These are phyloP conservation scores for Zaprionus vittiger DNA, from an alignment of 1,140 invertebrate genomes.

Conservation along the genomic window DNA sequence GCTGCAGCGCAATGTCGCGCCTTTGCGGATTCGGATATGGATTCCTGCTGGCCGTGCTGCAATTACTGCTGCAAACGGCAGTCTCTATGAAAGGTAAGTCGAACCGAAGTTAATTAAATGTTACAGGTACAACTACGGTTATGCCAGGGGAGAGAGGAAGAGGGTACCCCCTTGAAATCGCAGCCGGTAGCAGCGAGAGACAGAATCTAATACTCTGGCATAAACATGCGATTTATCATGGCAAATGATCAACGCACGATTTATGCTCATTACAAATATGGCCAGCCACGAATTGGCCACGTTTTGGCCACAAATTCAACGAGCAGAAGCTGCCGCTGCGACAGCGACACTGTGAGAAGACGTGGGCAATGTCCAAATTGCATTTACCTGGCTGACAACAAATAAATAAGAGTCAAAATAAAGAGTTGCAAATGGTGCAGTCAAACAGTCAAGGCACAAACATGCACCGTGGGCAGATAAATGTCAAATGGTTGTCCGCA, in stretches of 20 bases:
- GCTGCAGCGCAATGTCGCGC: constrained; percentile 72
- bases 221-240: constrained; percentile 81
- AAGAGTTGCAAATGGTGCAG: constrained; percentile 80
- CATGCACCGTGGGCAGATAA: constrained; percentile 22
- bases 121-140: constrained; percentile 25
- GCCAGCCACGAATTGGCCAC: constrained; percentile 74
- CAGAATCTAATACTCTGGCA: constrained; percentile 72
- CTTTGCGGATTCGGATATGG: constrained; percentile 60
- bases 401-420: constrained; percentile 83
- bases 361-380: constrained; percentile 71
- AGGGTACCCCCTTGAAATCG: constrained; percentile 6
- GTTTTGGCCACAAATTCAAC: constrained; percentile 13
- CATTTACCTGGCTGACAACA: constrained; percentile 80
- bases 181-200: constrained; percentile 53
- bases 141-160: not conserved
- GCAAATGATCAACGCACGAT: constrained; percentile 82
- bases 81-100: constrained; percentile 75
- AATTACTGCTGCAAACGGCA: constrained; percentile 63
- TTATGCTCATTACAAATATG: constrained; percentile 83
- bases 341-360: constrained; percentile 19
- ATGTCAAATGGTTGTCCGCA: not conserved
- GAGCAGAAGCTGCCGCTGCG: constrained; percentile 43
- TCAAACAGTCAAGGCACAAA: constrained; percentile 16
- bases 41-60: constrained; percentile 63
- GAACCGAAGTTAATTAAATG: constrained; percentile 77